Evolutionary conservation across 2,797 vertebrate species (phyloP).

Genomic region (Synaphobranchus kaupii): DNA sequence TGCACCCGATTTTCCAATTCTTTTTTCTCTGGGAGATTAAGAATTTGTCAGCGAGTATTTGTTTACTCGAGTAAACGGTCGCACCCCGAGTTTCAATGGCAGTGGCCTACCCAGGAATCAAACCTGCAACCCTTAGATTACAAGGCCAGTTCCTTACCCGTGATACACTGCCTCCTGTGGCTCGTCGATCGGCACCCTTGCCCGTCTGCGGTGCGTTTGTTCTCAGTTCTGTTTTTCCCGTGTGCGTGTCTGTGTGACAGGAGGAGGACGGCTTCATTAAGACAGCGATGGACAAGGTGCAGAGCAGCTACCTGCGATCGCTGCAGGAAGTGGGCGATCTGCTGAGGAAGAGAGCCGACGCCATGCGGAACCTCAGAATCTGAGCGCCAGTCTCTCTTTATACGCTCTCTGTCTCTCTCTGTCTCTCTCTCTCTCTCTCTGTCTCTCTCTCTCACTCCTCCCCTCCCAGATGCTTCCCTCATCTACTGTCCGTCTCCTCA

Average conservation of each 20-base stretch:
- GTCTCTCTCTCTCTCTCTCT: background rate
- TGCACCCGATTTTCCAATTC: too few species aligned
- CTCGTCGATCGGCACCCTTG: too few species aligned
- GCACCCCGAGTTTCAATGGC: too few species aligned
- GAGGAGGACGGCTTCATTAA: constrained; percentile 86
- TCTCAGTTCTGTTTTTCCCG: too few species aligned
- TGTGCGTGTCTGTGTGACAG: constrained; percentile 62
- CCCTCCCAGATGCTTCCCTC: background rate
- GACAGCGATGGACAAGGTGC: constrained; percentile 89
- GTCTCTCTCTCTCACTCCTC: background rate
- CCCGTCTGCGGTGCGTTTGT: too few species aligned
- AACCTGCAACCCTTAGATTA: background rate
- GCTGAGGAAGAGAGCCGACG: constrained; percentile 90
- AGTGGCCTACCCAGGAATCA: background rate
- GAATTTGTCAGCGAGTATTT: too few species aligned
- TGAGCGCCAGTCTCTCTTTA: constrained; percentile 60
- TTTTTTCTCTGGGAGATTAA: too few species aligned
- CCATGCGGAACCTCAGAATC: constrained; percentile 91
- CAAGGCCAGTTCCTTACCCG: too few species aligned
- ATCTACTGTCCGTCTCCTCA: background rate
- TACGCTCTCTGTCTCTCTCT: constrained; percentile 4
- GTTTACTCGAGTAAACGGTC: too few species aligned
- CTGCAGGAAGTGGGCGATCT: constrained; percentile 92
- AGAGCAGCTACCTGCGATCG: constrained; percentile 93
- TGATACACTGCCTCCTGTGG: too few species aligned